These are phyloP conservation scores for Archegozetes longisetosus DNA, from an alignment of 1,140 invertebrate genomes.

Conservation along the genomic window DNA sequence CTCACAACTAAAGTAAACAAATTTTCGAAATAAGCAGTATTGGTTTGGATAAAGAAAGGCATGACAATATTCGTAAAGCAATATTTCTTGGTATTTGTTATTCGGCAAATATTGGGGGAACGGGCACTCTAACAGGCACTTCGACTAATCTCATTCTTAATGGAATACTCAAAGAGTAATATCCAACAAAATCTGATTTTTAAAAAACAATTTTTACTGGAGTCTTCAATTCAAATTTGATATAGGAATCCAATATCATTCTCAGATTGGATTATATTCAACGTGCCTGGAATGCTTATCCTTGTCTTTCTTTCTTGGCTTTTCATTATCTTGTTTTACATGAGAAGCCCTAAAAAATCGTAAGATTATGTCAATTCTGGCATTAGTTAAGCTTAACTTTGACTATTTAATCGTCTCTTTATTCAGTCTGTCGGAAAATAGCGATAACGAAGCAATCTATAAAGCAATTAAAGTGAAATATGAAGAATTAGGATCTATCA, in stretches of 20 bases:
- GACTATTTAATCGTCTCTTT: not conserved
- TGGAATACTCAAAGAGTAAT: constrained; percentile 48
- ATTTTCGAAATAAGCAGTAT: no score
- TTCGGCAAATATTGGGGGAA: constrained; percentile 60
- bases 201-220: not conserved
- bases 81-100: constrained; percentile 56
- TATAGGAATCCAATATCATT: constrained; percentile 40
- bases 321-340: constrained; percentile 45
- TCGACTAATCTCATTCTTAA: constrained; percentile 74
- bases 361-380: not conserved
- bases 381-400: not conserved
- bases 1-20: no score
- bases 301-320: constrained; percentile 53
- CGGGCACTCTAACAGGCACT: constrained; percentile 68
- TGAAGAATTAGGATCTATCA: constrained; percentile 17
- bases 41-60: no score
- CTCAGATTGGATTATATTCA: constrained; percentile 52
- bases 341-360: constrained; percentile 38
- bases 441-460: constrained; percentile 7
- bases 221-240: constrained; percentile 12
- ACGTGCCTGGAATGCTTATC: constrained; percentile 47
- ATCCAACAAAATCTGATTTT: no score
- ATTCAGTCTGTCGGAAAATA: not conserved
- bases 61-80: not conserved
- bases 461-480: constrained; percentile 18